A percentile compares a stretch with the other conserved stretches of the same genome.
phyloP scores from a whole-genome alignment of 2,888 invertebrate genomes.

The Phymatocera aterrima region DNA sequence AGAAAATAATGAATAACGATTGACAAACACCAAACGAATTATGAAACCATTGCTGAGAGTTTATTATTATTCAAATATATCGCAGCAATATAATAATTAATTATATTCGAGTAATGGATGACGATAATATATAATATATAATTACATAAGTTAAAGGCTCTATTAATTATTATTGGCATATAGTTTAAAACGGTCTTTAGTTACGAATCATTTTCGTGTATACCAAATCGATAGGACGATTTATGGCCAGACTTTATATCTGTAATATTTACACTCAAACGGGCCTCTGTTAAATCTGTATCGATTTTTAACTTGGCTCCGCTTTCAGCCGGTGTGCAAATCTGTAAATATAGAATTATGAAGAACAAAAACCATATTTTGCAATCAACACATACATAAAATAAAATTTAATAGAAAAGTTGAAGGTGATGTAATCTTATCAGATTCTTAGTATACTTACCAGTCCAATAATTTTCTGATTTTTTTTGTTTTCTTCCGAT shows the following conservation, averaged over 20 bases:
- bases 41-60: conserved; percentile 17
- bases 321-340: conserved; percentile 51
- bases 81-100: not conserved
- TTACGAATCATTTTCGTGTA: conserved; percentile 57
- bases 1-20: not conserved
- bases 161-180: not conserved
- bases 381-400: too few relatives aligned
- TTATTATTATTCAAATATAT: conserved; percentile 29
- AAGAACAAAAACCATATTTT: not conserved
- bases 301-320: conserved; percentile 57
- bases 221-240: conserved; percentile 58
- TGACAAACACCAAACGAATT: too few relatives aligned
- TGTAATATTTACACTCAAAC: conserved; percentile 56
- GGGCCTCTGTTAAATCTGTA: conserved; percentile 58
- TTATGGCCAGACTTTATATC: conserved; percentile 55
- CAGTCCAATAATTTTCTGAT: conserved; percentile 57
- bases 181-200: too few relatives aligned
- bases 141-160: conserved; percentile 36
- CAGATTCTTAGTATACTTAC: too few relatives aligned
- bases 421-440: too few relatives aligned
- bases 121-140: conserved; percentile 22
- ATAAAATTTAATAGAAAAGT: too few relatives aligned
- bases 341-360: conserved; percentile 47
- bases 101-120: not conserved
- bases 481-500: conserved; percentile 48